Conservation (phyloP, 2,797 vertebrate genomes). For the Phrynocephalus forsythii region DNA sequence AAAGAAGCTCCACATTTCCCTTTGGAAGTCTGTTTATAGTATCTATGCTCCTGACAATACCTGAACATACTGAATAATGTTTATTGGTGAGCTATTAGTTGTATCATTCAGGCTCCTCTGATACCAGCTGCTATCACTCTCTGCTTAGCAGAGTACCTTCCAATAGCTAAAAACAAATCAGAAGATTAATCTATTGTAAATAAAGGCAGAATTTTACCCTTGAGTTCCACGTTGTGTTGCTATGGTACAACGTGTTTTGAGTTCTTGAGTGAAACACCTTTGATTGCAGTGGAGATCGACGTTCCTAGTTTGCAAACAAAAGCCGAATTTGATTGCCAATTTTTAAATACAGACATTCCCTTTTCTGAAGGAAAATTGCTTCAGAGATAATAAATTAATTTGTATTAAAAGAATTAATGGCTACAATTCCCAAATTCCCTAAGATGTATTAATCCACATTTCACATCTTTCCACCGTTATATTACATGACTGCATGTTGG, state of each 20-base stretch:
- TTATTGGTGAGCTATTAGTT: neutral
- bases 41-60: neutral
- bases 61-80: slow-evolving; percentile 13
- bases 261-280: slow-evolving; percentile 40
- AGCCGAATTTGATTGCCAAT: slow-evolving; percentile 8
- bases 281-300: slow-evolving; percentile 43
- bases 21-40: slow-evolving; percentile 4
- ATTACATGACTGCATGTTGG: neutral
- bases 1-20: neutral
- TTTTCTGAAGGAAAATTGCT: slow-evolving; percentile 27
- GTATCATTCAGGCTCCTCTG: slow-evolving; percentile 29
- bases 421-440: neutral
- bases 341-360: slow-evolving; percentile 2
- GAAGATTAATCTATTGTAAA: neutral
- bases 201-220: slow-evolving; percentile 38
- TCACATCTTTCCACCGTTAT: rapidly evolving
- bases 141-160: slow-evolving; percentile 33
- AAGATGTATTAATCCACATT: neutral
- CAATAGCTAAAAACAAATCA: slow-evolving; percentile 43
- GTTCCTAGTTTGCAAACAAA: slow-evolving; percentile 29
- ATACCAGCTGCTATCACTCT: slow-evolving; percentile 5
- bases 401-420: slow-evolving; percentile 23
- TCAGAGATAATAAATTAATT: slow-evolving; percentile 23
- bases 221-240: slow-evolving; percentile 4
- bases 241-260: slow-evolving; percentile 2